These are phyloP conservation scores for Mesochorus sp. DNA, from an alignment of 2,888 invertebrate species.

Conservation along the genomic window DNA sequence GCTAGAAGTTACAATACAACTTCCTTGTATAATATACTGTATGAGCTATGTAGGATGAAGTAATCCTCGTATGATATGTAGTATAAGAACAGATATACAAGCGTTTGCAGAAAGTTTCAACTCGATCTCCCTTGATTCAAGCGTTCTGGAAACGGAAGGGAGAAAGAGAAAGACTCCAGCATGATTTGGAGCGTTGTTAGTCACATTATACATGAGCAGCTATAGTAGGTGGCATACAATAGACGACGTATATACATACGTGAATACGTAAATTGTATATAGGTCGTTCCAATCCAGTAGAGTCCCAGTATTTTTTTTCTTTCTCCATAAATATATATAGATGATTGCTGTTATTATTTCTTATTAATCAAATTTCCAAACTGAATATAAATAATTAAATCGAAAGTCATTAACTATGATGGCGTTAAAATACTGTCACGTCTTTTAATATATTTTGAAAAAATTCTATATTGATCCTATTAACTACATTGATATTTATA, in stretches of 20 bases:
- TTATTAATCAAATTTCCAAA: too few species aligned
- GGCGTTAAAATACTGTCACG: too few species aligned
- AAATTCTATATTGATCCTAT: too few species aligned
- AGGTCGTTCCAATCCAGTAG: too few species aligned
- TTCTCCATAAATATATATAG: too few species aligned
- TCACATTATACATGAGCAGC: conserved; percentile 17
- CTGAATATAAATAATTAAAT: too few species aligned
- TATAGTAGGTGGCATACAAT: neutral
- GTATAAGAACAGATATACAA: neutral
- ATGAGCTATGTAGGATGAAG: neutral
- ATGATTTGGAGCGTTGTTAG: conserved; percentile 42
- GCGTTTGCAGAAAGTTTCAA: conserved; percentile 19
- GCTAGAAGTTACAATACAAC: neutral
- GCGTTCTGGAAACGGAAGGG: neutral
- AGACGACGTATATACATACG: neutral
- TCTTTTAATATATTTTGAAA: too few species aligned
- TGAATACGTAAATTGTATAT: neutral
- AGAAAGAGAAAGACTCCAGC: neutral
- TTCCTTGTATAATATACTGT: neutral
- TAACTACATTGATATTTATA: too few species aligned
- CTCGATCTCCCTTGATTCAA: conserved; percentile 31
- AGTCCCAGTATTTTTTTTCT: too few species aligned
- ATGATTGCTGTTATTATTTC: too few species aligned
- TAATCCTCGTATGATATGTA: conserved; percentile 31
- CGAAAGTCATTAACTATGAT: too few species aligned